phyloP scores from a whole-genome alignment of 2,113 vertebrate genomes.

The Chaetorhynchus papuensis region DNA sequence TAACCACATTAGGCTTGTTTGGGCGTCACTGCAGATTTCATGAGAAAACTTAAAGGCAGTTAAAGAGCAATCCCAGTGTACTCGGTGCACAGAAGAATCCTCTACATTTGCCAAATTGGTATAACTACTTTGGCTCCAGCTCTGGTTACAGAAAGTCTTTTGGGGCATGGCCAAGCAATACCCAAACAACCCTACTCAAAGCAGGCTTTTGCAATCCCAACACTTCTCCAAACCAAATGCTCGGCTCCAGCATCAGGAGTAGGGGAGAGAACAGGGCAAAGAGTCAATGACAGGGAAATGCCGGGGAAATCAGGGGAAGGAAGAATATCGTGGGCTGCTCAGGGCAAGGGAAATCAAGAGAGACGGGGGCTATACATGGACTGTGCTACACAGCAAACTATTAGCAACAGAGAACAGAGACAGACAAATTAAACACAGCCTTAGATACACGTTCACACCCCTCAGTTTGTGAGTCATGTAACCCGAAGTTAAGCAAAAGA shows the following conservation, averaged over 20 bases:
- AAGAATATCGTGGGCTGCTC: not conserved
- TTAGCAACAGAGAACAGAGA: not conserved
- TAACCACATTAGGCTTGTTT: conserved; percentile 14
- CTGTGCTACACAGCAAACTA: not conserved
- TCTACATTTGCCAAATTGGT: not conserved
- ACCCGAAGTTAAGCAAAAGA: not conserved
- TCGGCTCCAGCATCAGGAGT: not conserved
- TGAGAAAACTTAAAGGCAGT: not conserved
- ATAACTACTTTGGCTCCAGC: not conserved
- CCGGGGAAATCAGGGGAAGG: not conserved
- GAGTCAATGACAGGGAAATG: not conserved
- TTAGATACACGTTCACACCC: not conserved
- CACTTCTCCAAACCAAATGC: not conserved
- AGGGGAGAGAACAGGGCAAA: not conserved
- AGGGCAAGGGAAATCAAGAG: not conserved
- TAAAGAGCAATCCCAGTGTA: not conserved
- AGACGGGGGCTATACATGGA: not conserved
- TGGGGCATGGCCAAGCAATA: not conserved
- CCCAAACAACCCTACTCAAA: not conserved
- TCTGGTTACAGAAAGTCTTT: not conserved
- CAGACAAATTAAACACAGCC: not conserved
- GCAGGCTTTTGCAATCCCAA: not conserved
- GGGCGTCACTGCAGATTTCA: not conserved
- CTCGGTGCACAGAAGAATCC: not conserved
- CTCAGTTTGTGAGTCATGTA: not conserved